Conservation (phyloP, 1,140 invertebrate genomes). For the Drosophila lowei region DNA sequence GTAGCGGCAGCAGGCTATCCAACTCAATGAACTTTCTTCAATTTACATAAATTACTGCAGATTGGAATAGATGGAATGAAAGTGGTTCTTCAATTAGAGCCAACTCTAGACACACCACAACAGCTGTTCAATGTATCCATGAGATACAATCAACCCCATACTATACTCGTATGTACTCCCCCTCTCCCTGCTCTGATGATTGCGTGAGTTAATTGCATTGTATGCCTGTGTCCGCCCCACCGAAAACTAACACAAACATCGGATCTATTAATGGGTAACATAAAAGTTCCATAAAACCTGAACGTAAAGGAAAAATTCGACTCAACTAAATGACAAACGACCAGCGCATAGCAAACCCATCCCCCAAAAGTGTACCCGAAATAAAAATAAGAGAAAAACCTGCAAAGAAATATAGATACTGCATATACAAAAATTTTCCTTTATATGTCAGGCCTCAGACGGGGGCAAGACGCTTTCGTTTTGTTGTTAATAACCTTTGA, state of each 20-base stretch:
- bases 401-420: conserved; percentile 34
- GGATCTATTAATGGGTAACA: conserved; percentile 35
- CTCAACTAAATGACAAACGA: too few species aligned
- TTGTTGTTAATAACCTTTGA: conserved; percentile 81
- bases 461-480: conserved; percentile 29
- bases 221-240: neutral
- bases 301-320: conserved; percentile 29
- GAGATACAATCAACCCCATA: conserved; percentile 20
- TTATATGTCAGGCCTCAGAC: conserved; percentile 40
- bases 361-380: conserved; percentile 45
- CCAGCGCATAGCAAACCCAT: neutral
- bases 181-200: conserved; percentile 14
- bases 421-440: conserved; percentile 55
- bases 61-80: neutral
- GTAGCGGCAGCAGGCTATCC: neutral
- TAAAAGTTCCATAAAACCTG: conserved; percentile 43
- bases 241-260: conserved; percentile 24
- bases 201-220: conserved; percentile 56
- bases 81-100: conserved; percentile 38
- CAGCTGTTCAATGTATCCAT: conserved; percentile 36
- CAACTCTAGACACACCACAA: conserved; percentile 23
- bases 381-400: conserved; percentile 36
- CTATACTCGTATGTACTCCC: neutral
- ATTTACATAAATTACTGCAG: conserved; percentile 41
- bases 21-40: conserved; percentile 31